phyloP scores from a whole-genome alignment of 2,113 vertebrate species.

The Eidolon helvum region DNA sequence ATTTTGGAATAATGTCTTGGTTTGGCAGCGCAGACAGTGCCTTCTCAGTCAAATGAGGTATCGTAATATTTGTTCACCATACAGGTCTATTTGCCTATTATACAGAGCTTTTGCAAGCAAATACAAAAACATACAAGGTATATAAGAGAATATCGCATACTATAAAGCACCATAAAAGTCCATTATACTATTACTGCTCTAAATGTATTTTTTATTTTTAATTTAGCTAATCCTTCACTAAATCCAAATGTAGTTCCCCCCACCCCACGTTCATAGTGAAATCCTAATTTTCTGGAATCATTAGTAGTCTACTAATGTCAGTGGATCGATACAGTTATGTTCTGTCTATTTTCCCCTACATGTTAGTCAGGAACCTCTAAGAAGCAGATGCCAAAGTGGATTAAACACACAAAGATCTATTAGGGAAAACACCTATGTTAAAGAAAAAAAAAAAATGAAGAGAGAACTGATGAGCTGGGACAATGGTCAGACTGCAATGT shows the following conservation, averaged over 20 bases:
- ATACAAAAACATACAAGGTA: background rate
- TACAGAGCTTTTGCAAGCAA: background rate
- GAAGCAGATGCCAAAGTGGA: background rate
- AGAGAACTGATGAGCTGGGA: background rate
- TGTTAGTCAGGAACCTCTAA: background rate
- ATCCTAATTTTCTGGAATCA: slow-evolving; percentile 36
- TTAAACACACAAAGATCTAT: background rate
- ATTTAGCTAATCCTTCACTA: background rate
- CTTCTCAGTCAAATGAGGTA: background rate
- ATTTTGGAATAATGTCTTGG: background rate
- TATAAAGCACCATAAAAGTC: background rate
- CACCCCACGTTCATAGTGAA: background rate
- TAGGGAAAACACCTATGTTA: background rate
- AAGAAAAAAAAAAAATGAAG: background rate
- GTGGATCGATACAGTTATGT: background rate
- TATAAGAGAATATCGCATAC: background rate
- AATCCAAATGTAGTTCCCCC: background rate
- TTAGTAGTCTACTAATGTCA: background rate
- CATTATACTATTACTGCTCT: background rate
- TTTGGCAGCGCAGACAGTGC: background rate
- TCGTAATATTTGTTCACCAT: background rate
- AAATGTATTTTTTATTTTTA: background rate
- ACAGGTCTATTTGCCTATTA: background rate
- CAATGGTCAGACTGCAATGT: background rate
- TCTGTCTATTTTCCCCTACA: background rate